phyloP scores from a whole-genome alignment of 2,888 invertebrate genomes.

The Merodon equestris region DNA sequence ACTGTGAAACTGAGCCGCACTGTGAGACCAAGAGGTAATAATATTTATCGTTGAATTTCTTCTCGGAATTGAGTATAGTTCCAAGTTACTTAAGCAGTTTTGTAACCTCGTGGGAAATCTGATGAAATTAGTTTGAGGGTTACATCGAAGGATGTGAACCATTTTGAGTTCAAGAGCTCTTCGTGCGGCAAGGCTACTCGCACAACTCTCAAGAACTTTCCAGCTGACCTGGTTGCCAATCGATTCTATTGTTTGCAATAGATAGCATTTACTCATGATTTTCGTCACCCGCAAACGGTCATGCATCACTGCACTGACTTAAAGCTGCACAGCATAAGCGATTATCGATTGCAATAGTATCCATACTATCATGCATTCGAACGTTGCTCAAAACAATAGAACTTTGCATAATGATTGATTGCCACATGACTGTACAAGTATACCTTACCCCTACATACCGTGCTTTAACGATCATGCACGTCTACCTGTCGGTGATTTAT shows the following conservation, averaged over 20 bases:
- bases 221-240: no score
- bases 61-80: no score
- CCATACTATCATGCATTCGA: conserved; percentile 30
- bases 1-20: no score
- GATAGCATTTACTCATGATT: neutral
- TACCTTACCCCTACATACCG: conserved; percentile 12
- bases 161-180: neutral
- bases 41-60: no score
- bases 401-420: conserved; percentile 67
- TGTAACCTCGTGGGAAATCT: no score
- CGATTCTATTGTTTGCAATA: conserved; percentile 7
- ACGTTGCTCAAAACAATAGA: conserved; percentile 52
- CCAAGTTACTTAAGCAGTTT: no score
- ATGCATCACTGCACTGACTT: conserved; percentile 28
- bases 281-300: conserved; percentile 28
- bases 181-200: neutral
- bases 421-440: conserved; percentile 27
- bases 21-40: no score
- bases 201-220: neutral
- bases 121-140: neutral
- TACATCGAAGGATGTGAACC: neutral
- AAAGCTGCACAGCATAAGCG: conserved; percentile 27
- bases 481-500: conserved; percentile 39
- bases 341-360: conserved; percentile 50
- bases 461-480: conserved; percentile 30